Percentiles rank a stretch among this genome's conserved stretches.
phyloP scores from a whole-genome alignment of 2,113 vertebrate genomes.

The Willisornis vidua region DNA sequence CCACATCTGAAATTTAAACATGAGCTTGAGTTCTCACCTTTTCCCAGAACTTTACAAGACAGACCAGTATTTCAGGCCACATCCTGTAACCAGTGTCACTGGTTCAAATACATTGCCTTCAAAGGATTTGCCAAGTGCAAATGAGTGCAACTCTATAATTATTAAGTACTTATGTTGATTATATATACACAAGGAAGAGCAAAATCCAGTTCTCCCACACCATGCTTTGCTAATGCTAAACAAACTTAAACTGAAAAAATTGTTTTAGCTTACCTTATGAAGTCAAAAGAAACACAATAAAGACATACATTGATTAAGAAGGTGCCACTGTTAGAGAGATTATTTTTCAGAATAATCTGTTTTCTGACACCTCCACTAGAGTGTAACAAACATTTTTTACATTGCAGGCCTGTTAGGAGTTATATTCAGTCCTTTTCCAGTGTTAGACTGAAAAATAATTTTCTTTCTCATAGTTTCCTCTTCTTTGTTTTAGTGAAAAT shows the following conservation, averaged over 20 bases:
- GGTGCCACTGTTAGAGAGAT: background rate
- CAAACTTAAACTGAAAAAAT: slow-evolving; percentile 20
- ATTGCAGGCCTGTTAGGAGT: background rate
- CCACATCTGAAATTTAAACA: slow-evolving; percentile 29
- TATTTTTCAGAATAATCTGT: background rate
- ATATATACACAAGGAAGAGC: slow-evolving; percentile 56
- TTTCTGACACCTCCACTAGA: background rate
- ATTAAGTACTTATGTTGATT: slow-evolving; percentile 62
- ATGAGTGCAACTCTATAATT: slow-evolving; percentile 61
- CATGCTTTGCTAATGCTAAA: slow-evolving; percentile 30
- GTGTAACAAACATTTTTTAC: background rate
- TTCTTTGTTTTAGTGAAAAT: background rate
- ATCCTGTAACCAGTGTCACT: slow-evolving; percentile 61
- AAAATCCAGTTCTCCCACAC: slow-evolving; percentile 62
- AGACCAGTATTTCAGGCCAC: slow-evolving; percentile 66
- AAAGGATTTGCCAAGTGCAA: slow-evolving; percentile 61
- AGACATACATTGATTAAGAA: background rate
- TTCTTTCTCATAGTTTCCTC: background rate
- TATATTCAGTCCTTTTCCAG: background rate
- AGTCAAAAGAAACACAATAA: slow-evolving; percentile 31
- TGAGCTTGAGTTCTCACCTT: slow-evolving; percentile 24
- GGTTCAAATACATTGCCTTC: slow-evolving; percentile 51
- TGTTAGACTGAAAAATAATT: background rate
- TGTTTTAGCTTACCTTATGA: background rate
- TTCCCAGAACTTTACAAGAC: slow-evolving; percentile 63